phyloP scores from a whole-genome alignment of 30 jellyfish, hydroid and myxozoan species.

The Pelagia noctiluca region DNA sequence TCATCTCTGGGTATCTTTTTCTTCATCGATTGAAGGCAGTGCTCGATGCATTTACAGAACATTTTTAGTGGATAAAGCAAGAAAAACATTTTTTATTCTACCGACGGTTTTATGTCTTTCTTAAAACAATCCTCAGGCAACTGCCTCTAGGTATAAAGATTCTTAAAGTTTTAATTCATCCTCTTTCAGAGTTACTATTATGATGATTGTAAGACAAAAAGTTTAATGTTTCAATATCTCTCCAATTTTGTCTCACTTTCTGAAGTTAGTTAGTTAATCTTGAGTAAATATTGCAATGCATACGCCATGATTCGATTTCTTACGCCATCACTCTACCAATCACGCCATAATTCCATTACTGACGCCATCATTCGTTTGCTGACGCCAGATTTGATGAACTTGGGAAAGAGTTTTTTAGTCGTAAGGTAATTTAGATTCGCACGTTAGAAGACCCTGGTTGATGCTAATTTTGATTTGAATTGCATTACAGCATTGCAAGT shows the following conservation, averaged over 20 bases:
- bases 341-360: background rate
- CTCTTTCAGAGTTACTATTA: background rate
- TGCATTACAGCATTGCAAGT: slow-evolving; percentile 16
- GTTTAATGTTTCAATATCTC: no score
- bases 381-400: no score
- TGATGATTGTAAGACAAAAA: background rate
- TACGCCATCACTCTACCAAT: background rate
- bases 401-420: background rate
- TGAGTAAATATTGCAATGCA: no score
- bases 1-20: background rate
- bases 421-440: background rate
- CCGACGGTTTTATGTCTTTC: background rate
- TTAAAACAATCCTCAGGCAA: background rate
- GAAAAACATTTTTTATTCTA: background rate
- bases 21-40: background rate
- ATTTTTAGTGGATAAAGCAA: background rate
- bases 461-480: background rate
- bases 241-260: no score
- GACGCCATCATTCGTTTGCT: background rate
- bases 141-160: background rate
- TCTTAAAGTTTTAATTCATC: no score
- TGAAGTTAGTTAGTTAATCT: no score
- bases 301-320: background rate
- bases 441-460: background rate
- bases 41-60: no score